phyloP scores from a whole-genome alignment of 2,888 invertebrate species.

The Trimorus sp. region DNA sequence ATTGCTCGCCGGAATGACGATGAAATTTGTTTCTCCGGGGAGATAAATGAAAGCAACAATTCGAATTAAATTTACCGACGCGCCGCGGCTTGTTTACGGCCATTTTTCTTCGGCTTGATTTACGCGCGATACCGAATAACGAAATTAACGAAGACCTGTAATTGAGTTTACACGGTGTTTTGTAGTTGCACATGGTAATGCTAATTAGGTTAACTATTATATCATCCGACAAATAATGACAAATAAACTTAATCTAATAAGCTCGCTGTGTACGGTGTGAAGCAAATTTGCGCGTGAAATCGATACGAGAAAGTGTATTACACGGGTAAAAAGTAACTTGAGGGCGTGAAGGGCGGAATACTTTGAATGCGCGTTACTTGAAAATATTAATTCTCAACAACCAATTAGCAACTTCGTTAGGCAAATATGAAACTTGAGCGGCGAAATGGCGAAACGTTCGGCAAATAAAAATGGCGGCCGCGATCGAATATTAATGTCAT shows the following conservation, averaged over 20 bases:
- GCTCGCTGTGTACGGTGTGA: neutral
- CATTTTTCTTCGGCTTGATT: too few relatives aligned
- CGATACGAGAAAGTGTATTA: constrained; percentile 22
- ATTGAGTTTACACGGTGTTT: too few relatives aligned
- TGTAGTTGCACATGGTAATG: neutral
- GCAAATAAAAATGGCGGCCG: neutral
- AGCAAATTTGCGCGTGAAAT: constrained; percentile 22
- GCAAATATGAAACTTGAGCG: neutral
- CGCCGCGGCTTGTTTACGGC: too few relatives aligned
- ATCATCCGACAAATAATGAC: constrained; percentile 21
- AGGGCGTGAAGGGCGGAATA: constrained; percentile 6
- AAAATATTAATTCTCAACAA: constrained; percentile 30
- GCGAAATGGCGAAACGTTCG: neutral
- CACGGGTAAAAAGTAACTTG: constrained; percentile 19
- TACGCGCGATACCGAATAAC: too few relatives aligned
- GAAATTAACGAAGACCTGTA: too few relatives aligned
- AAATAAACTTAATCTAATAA: constrained; percentile 34
- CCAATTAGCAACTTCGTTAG: constrained; percentile 21
- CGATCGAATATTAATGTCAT: neutral
- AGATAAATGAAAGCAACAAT: too few relatives aligned
- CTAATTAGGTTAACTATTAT: neutral
- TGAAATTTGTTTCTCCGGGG: too few relatives aligned
- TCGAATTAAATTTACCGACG: too few relatives aligned
- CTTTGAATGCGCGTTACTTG: constrained; percentile 16
- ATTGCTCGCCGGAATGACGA: too few relatives aligned